Base-by-base conservation (phyloP, 2,113 vertebrate species). In the Scomber colias region DNA sequence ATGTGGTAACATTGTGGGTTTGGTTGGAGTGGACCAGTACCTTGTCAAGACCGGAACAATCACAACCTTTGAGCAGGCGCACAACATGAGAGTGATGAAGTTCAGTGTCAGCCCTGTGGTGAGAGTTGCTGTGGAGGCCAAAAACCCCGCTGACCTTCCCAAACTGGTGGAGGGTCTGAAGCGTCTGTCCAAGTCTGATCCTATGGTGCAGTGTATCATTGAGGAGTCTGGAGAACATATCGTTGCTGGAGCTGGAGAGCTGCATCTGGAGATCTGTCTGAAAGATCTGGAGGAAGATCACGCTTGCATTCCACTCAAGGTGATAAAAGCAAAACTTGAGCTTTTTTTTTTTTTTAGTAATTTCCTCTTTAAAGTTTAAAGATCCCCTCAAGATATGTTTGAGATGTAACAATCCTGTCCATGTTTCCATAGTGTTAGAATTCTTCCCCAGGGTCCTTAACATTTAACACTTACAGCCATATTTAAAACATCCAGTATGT, bases 141-240 rank as follows among this genome's bases (percentile, higher is more conserved):
- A 97, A 92, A 98, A 99, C 90, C 97, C 98, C 0, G 96, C 97
- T 0, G 97, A 99, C 75, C 94, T 99, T 84, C 97, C 98, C 84
- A 99, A 99, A 82, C 94, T 99, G 85, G 98, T 99, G 57, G 98
- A 99, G 82, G 98, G 98, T 2, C 85, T 99, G 75, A 99, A 99
- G 57, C 96, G 97, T 61, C 93, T 99, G 83, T 96, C 97, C 17
- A 99, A 99, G 92, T 99, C 98, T 0, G 97, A 99, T 86, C 98
- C 98, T 51, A 99, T 99, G 97, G 97, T 99, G 93, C 97, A 99
- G 96, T 99, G 97, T 56, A 98, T 99, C 93, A 98, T 98, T 0
- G 97, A 99, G 81, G 98, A 99, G 90, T 98, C 97, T 0, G 98
- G 98, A 1, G 98, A 99, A 85, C 98, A 99, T 85, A 99, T 99